Evolutionary conservation across 2,113 vertebrate species (phyloP).

Genomic region (Picathartes gymnocephalus): DNA sequence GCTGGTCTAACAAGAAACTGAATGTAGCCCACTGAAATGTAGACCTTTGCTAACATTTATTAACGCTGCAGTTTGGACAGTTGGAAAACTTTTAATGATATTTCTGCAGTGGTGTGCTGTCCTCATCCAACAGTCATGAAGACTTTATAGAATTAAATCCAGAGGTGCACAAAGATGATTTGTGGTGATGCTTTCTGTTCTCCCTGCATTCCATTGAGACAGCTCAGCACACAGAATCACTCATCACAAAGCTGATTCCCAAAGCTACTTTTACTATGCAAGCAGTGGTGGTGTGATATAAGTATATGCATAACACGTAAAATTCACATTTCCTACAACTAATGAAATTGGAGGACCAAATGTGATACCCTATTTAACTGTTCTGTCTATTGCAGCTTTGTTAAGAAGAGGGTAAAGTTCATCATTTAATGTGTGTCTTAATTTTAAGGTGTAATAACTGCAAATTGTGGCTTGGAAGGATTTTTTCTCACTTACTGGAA

Average conservation of each 20-base stretch:
- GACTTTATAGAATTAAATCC: not conserved
- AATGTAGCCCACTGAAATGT: conserved; percentile 20
- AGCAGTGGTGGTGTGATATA: not conserved
- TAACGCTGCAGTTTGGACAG: not conserved
- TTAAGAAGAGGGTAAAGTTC: not conserved
- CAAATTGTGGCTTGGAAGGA: not conserved
- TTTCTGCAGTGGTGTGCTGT: conserved; percentile 17
- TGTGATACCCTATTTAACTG: not conserved
- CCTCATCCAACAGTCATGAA: not conserved
- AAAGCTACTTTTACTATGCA: not conserved
- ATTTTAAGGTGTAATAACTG: not conserved
- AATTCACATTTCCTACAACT: not conserved
- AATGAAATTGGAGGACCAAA: not conserved
- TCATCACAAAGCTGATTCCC: not conserved
- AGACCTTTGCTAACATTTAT: conserved; percentile 31
- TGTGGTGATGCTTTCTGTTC: not conserved
- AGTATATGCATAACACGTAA: not conserved
- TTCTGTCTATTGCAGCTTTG: not conserved
- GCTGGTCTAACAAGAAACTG: conserved; percentile 62
- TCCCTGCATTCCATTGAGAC: not conserved
- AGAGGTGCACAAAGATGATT: not conserved
- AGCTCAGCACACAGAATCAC: not conserved
- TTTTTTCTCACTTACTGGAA: not conserved
- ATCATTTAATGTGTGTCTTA: not conserved
- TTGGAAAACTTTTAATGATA: conserved; percentile 18